Evolutionary conservation across 2,888 invertebrate genomes (phyloP).

Genomic region (Drosophila nigritarsus): DNA sequence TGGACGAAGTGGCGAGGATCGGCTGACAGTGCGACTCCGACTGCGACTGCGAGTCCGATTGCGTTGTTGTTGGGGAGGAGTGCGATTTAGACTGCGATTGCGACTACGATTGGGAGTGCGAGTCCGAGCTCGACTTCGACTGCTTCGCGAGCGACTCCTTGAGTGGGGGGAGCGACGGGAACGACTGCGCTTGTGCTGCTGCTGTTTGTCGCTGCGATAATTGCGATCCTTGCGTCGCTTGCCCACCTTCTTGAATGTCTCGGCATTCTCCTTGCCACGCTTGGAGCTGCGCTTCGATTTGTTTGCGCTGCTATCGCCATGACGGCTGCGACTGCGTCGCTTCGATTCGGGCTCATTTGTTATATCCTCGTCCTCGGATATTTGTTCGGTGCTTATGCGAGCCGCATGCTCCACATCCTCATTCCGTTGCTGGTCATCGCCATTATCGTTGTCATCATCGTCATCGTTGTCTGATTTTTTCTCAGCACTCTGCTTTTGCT

Average conservation of each 20-base stretch:
- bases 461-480: slow-evolving; percentile 18
- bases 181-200: slow-evolving; percentile 33
- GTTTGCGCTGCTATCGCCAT: slow-evolving; percentile 28
- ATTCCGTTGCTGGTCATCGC: slow-evolving; percentile 7
- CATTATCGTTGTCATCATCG: neutral
- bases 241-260: slow-evolving; percentile 91
- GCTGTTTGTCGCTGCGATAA: slow-evolving; percentile 89
- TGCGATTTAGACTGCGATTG: slow-evolving; percentile 4
- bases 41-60: slow-evolving; percentile 5
- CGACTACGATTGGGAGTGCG: slow-evolving; percentile 2
- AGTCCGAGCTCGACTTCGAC: slow-evolving; percentile 3
- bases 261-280: slow-evolving; percentile 84
- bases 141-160: slow-evolving; percentile 3
- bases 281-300: slow-evolving; percentile 60
- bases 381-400: slow-evolving; percentile 89
- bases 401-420: slow-evolving; percentile 31
- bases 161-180: slow-evolving; percentile 46
- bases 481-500: slow-evolving; percentile 11
- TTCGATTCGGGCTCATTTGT: slow-evolving; percentile 59
- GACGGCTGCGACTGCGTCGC: slow-evolving; percentile 43
- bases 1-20: slow-evolving; percentile 47
- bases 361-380: slow-evolving; percentile 89
- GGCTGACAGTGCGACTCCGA: slow-evolving; percentile 44
- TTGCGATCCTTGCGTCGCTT: slow-evolving; percentile 91
- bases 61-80: neutral